These are phyloP conservation scores for Drosophila asahinai DNA, from an alignment of 1,140 invertebrate genomes.

Conservation along the genomic window DNA sequence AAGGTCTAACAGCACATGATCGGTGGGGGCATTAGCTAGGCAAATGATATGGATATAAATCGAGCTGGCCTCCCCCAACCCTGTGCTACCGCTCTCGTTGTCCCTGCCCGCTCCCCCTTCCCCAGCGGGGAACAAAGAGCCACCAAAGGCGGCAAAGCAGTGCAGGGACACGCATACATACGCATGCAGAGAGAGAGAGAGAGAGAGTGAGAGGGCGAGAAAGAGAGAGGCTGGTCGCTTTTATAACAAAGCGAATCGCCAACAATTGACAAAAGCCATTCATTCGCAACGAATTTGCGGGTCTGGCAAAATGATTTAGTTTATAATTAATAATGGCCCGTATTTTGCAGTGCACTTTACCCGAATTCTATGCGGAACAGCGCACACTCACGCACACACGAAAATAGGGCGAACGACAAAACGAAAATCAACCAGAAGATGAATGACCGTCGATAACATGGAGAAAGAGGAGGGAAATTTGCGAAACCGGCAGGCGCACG, in stretches of 20 bases:
- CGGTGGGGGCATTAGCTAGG: slow-evolving; percentile 54
- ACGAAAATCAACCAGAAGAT: slow-evolving; percentile 75
- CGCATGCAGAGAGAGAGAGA: slow-evolving; percentile 8
- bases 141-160: slow-evolving; percentile 66
- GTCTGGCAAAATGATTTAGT: slow-evolving; percentile 28
- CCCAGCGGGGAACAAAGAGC: slow-evolving; percentile 68
- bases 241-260: slow-evolving; percentile 53
- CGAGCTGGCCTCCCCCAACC: slow-evolving; percentile 10
- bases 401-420: slow-evolving; percentile 55
- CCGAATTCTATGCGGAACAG: slow-evolving; percentile 44
- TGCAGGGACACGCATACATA: slow-evolving; percentile 62
- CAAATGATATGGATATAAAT: slow-evolving; percentile 70
- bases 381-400: slow-evolving; percentile 45
- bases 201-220: slow-evolving; percentile 16
- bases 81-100: not conserved
- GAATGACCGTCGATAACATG: slow-evolving; percentile 77
- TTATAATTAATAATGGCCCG: slow-evolving; percentile 47
- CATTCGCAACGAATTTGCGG: slow-evolving; percentile 44
- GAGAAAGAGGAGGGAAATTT: slow-evolving; percentile 56
- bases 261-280: slow-evolving; percentile 46
- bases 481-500: slow-evolving; percentile 61
- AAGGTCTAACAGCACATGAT: slow-evolving; percentile 65
- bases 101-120: slow-evolving; percentile 8
- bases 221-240: slow-evolving; percentile 27
- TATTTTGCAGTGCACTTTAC: slow-evolving; percentile 19